phyloP scores from a whole-genome alignment of 2,113 vertebrate species.

The Brachirus orientalis region DNA sequence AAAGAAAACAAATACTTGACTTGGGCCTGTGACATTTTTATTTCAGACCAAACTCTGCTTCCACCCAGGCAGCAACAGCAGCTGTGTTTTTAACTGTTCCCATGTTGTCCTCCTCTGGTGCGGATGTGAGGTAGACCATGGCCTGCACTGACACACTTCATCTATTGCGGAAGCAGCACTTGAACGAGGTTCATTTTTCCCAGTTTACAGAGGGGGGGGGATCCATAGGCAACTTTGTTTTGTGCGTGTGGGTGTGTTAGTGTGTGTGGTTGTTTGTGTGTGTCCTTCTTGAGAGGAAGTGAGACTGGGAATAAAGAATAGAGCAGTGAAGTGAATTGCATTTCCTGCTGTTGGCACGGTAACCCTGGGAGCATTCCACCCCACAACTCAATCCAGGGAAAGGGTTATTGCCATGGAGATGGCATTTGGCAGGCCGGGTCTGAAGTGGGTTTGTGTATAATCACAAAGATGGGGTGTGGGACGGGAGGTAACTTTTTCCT shows the following conservation, averaged over 20 bases:
- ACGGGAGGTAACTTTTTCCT: slow-evolving; percentile 12
- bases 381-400: slow-evolving; percentile 75
- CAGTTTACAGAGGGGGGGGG: slow-evolving; percentile 33
- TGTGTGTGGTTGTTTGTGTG: slow-evolving; percentile 10
- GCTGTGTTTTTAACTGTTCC: slow-evolving; percentile 43
- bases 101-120: slow-evolving; percentile 38
- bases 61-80: slow-evolving; percentile 27
- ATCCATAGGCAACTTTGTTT: slow-evolving; percentile 38
- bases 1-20: not conserved
- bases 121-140: slow-evolving; percentile 48
- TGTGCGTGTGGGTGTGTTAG: not conserved
- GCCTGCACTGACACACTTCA: slow-evolving; percentile 49
- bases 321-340: slow-evolving; percentile 52
- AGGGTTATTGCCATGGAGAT: slow-evolving; percentile 79
- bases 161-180: slow-evolving; percentile 46
- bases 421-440: slow-evolving; percentile 73
- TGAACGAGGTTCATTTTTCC: slow-evolving; percentile 20
- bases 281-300: slow-evolving; percentile 61
- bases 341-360: slow-evolving; percentile 70
- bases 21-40: not conserved
- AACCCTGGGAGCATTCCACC: slow-evolving; percentile 67
- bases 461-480: slow-evolving; percentile 9
- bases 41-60: slow-evolving; percentile 3
- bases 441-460: slow-evolving; percentile 44
- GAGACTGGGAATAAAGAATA: slow-evolving; percentile 57